Percentiles rank a stretch among this genome's conserved stretches.
These are phyloP conservation scores for Balanococcus diminutus DNA, from an alignment of 2,888 invertebrate species.

Conservation along the genomic window DNA sequence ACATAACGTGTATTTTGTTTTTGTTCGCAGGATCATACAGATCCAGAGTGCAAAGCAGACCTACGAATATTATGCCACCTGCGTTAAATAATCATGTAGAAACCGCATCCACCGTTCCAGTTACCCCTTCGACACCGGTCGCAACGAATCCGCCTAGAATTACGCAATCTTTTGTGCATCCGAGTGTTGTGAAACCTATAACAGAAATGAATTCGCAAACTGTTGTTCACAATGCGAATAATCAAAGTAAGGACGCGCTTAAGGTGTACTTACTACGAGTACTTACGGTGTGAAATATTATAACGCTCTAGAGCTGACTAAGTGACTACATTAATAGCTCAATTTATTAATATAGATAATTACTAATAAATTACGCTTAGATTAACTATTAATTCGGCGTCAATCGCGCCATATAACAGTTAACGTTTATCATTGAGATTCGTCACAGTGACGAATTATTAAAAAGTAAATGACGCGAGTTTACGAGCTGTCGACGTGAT, in stretches of 20 bases:
- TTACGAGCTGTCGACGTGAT: background rate
- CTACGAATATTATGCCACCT: conserved; percentile 64
- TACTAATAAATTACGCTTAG: background rate
- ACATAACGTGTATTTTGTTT: background rate
- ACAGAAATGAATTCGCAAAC: conserved; percentile 38
- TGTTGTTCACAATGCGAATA: conserved; percentile 38
- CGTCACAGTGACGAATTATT: background rate
- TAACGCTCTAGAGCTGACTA: background rate
- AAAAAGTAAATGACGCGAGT: background rate
- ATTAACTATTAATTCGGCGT: background rate
- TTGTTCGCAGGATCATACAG: conserved; percentile 63
- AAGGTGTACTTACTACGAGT: too few species aligned
- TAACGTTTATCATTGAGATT: background rate
- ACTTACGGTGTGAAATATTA: too few species aligned
- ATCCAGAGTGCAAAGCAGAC: conserved; percentile 64
- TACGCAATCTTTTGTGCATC: conserved; percentile 11
- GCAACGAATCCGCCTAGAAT: conserved; percentile 57
- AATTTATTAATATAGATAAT: background rate
- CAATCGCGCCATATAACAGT: background rate
- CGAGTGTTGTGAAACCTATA: background rate
- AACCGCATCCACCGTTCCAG: conserved; percentile 68
- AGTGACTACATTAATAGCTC: background rate
- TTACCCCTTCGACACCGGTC: conserved; percentile 62
- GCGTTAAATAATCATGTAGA: conserved; percentile 68
- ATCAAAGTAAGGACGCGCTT: conserved; percentile 30